These are phyloP conservation scores for Lophotis ruficrista DNA, from an alignment of 2,113 vertebrate species.

Conservation along the genomic window DNA sequence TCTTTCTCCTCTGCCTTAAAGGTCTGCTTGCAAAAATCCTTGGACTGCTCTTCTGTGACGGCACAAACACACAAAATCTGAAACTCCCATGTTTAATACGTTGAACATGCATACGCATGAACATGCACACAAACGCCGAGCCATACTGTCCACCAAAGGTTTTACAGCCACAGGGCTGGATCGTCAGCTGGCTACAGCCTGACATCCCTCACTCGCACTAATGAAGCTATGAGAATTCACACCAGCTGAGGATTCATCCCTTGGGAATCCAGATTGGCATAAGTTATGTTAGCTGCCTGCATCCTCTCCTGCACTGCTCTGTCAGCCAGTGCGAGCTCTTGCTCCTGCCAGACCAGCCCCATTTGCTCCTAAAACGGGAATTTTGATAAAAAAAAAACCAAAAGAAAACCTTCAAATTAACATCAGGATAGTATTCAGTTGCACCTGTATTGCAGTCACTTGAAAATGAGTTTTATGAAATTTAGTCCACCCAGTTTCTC, in stretches of 20 bases:
- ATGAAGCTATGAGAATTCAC: not conserved
- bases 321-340: not conserved
- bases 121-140: fast-evolving
- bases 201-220: not conserved
- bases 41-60: fast-evolving
- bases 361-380: not conserved
- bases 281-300: not conserved
- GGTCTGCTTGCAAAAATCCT: not conserved
- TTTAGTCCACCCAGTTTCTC: not conserved
- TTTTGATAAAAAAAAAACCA: not conserved
- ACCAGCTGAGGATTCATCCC: slow-evolving; percentile 2
- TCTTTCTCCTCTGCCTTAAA: not conserved
- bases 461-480: not conserved
- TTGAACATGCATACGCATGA: fast-evolving
- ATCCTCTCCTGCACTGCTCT: not conserved
- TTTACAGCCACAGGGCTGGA: not conserved
- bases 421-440: not conserved
- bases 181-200: not conserved
- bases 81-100: fast-evolving
- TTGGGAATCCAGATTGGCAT: not conserved
- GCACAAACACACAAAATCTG: fast-evolving
- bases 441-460: not conserved
- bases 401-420: not conserved
- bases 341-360: not conserved
- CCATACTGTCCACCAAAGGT: not conserved